These are phyloP conservation scores for Rhamnusium bicolor DNA, from an alignment of 2,888 invertebrate genomes.

Conservation along the genomic window DNA sequence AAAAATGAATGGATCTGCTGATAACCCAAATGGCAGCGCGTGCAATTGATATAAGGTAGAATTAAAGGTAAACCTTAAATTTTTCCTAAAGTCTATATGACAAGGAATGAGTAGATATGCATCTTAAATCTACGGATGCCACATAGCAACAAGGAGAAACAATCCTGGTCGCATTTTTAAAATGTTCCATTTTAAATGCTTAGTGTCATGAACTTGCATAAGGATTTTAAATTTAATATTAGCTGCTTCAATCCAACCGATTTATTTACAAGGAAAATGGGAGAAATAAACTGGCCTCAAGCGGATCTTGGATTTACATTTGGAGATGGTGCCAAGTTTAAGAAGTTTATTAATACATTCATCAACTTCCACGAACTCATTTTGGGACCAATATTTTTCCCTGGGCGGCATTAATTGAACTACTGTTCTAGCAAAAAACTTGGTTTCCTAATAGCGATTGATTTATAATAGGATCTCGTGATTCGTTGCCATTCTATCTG, in stretches of 20 bases:
- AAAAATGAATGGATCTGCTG: constrained; percentile 10
- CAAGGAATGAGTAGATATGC: constrained; percentile 11
- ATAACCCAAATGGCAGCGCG: constrained; percentile 16
- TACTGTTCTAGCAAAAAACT: constrained; percentile 10
- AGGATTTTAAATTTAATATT: constrained; percentile 18
- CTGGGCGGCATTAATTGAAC: neutral
- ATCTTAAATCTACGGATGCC: constrained; percentile 16
- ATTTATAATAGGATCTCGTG: neutral
- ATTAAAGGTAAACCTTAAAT: constrained; percentile 6
- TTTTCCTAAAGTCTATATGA: constrained; percentile 3
- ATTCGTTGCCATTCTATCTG: constrained; percentile 7
- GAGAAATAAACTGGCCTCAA: constrained; percentile 13
- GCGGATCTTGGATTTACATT: neutral
- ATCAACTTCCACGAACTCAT: neutral
- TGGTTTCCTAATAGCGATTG: neutral
- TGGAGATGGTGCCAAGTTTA: constrained; percentile 2
- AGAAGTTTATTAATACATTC: constrained; percentile 11
- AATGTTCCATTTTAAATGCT: constrained; percentile 15
- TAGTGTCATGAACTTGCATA: neutral
- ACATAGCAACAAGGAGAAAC: constrained; percentile 4
- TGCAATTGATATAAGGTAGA: constrained; percentile 9
- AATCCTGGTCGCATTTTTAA: constrained; percentile 11
- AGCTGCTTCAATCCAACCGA: neutral
- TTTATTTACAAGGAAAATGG: constrained; percentile 13
- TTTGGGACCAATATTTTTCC: neutral